Conservation (phyloP, 2,888 invertebrate species). For the Lepidonotus clava region DNA sequence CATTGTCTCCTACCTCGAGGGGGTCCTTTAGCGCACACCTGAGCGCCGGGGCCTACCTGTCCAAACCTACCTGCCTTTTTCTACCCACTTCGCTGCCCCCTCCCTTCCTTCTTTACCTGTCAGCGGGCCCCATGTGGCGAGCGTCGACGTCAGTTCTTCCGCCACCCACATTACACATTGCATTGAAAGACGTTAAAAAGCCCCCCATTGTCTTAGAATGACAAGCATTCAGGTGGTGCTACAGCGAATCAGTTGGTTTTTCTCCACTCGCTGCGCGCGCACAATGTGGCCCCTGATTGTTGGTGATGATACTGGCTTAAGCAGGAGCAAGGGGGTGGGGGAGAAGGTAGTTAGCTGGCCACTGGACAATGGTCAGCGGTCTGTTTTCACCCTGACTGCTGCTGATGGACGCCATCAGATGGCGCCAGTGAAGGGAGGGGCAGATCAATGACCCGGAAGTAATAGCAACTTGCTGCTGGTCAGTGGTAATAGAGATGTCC, state of each 20-base stretch:
- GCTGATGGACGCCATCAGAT: background rate
- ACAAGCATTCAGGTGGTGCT: conserved; percentile 1
- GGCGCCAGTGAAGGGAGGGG: background rate
- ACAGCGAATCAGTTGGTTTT: background rate
- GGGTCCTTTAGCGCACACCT: conserved; percentile 18
- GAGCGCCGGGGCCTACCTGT: background rate
- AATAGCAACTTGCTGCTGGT: background rate
- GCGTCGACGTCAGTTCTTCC: conserved; percentile 3
- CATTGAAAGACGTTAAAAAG: background rate
- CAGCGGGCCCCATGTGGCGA: conserved; percentile 43
- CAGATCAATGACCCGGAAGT: background rate
- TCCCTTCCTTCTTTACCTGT: background rate
- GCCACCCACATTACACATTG: conserved; percentile 17
- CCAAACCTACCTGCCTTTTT: background rate
- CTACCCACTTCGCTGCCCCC: background rate
- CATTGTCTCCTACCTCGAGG: conserved; percentile 22
- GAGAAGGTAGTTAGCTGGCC: conserved; percentile 3
- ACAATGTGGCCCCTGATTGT: conserved; percentile 1
- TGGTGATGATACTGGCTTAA: background rate
- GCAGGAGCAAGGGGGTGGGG: background rate
- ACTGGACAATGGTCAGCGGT: background rate
- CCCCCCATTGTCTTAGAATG: conserved; percentile 24
- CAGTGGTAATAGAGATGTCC: conserved; percentile 32
- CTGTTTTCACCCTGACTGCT: background rate
- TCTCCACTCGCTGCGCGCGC: background rate